Percentiles rank a stretch among this genome's conserved stretches.
Evolutionary conservation across 2,888 invertebrate species (phyloP).

Genomic region (Euzetes globulus): DNA sequence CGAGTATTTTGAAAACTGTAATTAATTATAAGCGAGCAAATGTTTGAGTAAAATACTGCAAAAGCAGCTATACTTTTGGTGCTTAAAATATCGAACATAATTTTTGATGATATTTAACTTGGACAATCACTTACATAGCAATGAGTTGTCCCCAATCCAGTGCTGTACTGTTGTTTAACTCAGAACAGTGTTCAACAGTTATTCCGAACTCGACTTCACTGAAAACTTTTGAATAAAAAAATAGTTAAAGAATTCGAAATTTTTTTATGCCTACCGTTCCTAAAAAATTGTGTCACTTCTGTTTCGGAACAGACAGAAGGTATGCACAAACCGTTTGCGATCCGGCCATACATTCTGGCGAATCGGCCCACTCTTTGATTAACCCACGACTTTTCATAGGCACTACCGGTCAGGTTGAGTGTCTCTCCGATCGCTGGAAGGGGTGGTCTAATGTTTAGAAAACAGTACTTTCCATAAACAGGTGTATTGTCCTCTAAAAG

Average conservation of each 20-base stretch:
- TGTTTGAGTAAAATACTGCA: no score
- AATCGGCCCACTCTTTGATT: neutral
- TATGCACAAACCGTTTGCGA: conserved; percentile 22
- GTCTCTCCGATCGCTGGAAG: neutral
- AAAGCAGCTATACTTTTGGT: no score
- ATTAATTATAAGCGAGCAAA: no score
- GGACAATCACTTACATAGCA: neutral
- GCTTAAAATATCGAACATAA: neutral
- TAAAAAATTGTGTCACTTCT: conserved; percentile 9
- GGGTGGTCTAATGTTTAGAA: conserved; percentile 21
- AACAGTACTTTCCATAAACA: conserved; percentile 22
- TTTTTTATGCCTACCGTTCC: conserved; percentile 5
- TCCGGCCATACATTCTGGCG: conserved; percentile 10
- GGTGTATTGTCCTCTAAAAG: neutral
- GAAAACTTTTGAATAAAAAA: neutral
- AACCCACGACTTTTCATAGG: conserved; percentile 22
- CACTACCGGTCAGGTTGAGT: neutral
- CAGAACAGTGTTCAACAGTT: conserved; percentile 2
- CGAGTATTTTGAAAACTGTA: no score
- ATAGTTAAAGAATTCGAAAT: no score
- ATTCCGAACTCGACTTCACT: neutral
- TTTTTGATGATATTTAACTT: neutral
- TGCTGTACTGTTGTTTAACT: neutral
- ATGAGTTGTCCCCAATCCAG: neutral
- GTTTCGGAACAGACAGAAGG: conserved; percentile 15